Evolutionary conservation across 2,888 invertebrate genomes (phyloP), one percentile per base, ranked within the genome.

Genomic region (Punctoribates punctum): DNA sequence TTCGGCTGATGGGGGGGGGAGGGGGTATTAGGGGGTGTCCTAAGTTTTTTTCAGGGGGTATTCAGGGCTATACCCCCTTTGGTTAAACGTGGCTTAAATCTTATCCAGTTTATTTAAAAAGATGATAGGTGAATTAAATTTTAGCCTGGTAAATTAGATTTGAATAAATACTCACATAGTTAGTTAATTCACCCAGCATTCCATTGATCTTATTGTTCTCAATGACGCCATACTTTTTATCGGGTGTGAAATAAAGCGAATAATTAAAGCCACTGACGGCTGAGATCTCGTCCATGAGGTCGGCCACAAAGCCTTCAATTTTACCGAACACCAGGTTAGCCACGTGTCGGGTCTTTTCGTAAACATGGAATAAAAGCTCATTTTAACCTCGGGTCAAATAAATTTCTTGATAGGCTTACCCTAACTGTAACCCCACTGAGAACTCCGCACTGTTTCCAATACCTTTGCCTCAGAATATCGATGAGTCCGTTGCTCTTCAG

Each of bases 181-280:
- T 38, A 62, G 27, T 73, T 6, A 75, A 72, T 46, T 75, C 75
- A 8, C 75, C 75, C 38, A 75, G 72, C 75, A 75, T 75, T 34
- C 75, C 75, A 60, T 75, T 75, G 9, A 75, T 75, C 13, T 54
- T 29, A 20, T 25, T 42, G 42, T 72, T 38, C 15, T 74, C 27
- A 54, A 42, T 17, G 54, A 72, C 20, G 23, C 75, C 75, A 27
- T 75, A 75, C 42, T 72, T 75, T 8, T 72, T 72, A 27, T 75
- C 75, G 25, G 75, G 75, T 38, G 73, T 57, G 20, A 75, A 75
- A 25, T 75, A 75, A 1, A 75, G 51, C 13, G 23, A 23, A 60
- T 75, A 75, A n/a, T 51, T n/a, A 29, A 75, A 75, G 42, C 72
- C 75, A 34, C 34, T 20, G 8, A 29, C 29, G 13, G 72, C 42